Conservation (phyloP, 2,888 invertebrate genomes). For the Ophonus ardosiacus region DNA sequence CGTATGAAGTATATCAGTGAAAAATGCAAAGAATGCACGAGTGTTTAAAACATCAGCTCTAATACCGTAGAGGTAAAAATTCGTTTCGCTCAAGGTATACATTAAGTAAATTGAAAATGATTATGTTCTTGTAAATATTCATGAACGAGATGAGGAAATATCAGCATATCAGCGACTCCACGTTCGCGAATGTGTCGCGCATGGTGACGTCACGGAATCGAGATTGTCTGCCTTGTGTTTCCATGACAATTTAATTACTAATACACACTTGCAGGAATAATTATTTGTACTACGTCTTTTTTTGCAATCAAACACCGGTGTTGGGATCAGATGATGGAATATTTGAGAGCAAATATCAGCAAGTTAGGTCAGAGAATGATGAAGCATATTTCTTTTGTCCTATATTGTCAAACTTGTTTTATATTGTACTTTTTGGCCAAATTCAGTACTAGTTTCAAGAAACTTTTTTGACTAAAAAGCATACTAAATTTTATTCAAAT, state of each 20-base stretch:
- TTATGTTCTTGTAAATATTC: conserved; percentile 62
- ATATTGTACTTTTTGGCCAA: no score
- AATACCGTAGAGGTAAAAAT: conserved; percentile 54
- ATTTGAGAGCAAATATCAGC: neutral
- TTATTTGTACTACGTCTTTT: neutral
- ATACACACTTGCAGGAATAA: conserved; percentile 28
- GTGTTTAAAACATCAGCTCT: conserved; percentile 61
- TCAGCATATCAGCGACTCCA: conserved; percentile 13
- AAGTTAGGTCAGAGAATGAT: neutral
- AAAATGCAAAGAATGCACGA: conserved; percentile 57
- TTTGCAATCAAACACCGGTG: neutral
- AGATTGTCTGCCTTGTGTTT: conserved; percentile 31
- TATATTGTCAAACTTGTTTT: no score
- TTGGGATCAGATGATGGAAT: neutral
- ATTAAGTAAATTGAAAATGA: conserved; percentile 63
- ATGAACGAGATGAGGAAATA: conserved; percentile 60
- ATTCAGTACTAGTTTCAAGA: no score
- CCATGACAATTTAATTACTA: conserved; percentile 47
- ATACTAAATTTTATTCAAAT: no score
- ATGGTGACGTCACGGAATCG: conserved; percentile 16
- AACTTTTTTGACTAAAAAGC: no score
- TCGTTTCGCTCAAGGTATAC: conserved; percentile 61
- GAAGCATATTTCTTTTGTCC: no score
- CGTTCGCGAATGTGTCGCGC: conserved; percentile 54
- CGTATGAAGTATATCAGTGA: conserved; percentile 42